Evolutionary conservation across 1,140 invertebrate genomes (phyloP).

Genomic region (Drosophila littoralis): DNA sequence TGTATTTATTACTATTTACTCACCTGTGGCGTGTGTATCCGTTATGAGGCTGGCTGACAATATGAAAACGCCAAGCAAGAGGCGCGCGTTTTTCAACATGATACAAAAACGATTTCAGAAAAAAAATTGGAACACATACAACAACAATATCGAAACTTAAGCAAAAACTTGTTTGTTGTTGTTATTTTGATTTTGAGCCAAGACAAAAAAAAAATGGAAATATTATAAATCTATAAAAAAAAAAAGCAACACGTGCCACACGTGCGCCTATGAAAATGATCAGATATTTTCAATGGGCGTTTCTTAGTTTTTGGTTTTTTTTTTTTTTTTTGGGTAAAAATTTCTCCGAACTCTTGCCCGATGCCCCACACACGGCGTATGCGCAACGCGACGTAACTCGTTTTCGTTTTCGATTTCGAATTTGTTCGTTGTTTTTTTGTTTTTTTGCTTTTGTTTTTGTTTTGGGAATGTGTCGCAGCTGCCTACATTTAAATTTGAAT

Average conservation of each 20-base stretch:
- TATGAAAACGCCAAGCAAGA: conserved; percentile 51
- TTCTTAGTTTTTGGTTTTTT: not conserved
- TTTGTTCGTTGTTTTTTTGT: not conserved
- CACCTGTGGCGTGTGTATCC: conserved; percentile 61
- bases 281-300: not conserved
- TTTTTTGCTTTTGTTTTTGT: too few species aligned
- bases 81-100: conserved; percentile 59
- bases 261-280: conserved; percentile 14
- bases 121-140: conserved; percentile 19
- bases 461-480: not conserved
- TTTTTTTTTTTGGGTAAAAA: not conserved
- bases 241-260: conserved; percentile 24
- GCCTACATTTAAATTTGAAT: not conserved
- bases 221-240: not conserved
- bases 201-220: not conserved
- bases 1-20: conserved; percentile 22
- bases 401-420: conserved; percentile 6
- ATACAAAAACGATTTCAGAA: conserved; percentile 26
- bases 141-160: conserved; percentile 1
- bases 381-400: conserved; percentile 48
- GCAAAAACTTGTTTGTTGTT: not conserved
- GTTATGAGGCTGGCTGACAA: conserved; percentile 51
- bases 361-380: conserved; percentile 67
- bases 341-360: not conserved
- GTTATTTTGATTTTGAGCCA: not conserved